These are phyloP conservation scores for Oreochromis tanganicae DNA, from an alignment of 2,113 vertebrate species.

Conservation along the genomic window DNA sequence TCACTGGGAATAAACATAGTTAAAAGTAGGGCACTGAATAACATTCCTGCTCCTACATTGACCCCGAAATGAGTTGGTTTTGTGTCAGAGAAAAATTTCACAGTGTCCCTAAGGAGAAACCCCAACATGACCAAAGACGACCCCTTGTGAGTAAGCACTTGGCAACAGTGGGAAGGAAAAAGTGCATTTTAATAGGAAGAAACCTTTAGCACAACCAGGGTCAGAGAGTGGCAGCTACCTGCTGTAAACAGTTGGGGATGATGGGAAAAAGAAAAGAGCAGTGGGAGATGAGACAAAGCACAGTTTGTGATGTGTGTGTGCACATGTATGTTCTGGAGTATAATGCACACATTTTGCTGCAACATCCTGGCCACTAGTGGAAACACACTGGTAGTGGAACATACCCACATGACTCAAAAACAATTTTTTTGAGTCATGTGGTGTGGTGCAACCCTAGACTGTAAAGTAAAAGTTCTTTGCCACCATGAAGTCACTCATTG, in stretches of 20 bases:
- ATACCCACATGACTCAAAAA: neutral
- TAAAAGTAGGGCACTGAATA: too few species aligned
- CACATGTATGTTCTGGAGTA: too few species aligned
- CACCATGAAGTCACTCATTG: neutral
- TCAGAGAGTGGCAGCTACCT: too few species aligned
- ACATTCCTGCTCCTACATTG: too few species aligned
- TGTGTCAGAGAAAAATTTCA: neutral
- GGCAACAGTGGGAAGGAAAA: neutral
- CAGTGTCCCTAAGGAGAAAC: neutral
- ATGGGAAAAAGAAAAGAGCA: too few species aligned
- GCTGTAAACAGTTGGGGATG: too few species aligned
- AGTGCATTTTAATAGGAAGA: neutral
- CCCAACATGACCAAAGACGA: neutral
- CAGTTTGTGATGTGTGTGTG: too few species aligned
- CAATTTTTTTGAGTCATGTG: neutral
- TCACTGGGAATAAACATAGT: too few species aligned
- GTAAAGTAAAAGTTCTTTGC: neutral
- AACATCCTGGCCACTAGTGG: neutral
- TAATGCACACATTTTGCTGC: neutral
- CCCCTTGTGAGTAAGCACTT: neutral
- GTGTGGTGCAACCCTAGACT: neutral
- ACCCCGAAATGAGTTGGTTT: neutral
- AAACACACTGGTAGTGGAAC: neutral
- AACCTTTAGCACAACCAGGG: too few species aligned
- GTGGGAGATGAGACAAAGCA: too few species aligned